Conservation (phyloP, 2,888 invertebrate genomes). For the Meghimatium bilineatum region DNA sequence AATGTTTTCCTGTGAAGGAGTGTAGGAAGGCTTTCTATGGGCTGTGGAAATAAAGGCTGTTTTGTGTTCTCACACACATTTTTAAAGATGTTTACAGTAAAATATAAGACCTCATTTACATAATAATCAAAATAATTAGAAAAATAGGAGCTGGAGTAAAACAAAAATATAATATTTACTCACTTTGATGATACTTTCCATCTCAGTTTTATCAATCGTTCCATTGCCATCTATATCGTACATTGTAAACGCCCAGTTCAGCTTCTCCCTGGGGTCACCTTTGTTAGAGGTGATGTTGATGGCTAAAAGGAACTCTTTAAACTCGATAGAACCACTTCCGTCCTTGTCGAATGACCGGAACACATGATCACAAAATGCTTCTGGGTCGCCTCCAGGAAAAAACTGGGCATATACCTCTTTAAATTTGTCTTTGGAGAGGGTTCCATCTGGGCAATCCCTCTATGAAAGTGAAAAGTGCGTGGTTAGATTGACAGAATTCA, state of each 20-base stretch:
- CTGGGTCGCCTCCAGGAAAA: conserved; percentile 97
- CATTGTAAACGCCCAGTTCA: conserved; percentile 78
- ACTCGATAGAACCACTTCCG: conserved; percentile 77
- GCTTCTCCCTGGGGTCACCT: conserved; percentile 76
- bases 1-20: no score
- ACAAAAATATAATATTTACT: no score
- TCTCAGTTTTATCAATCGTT: conserved; percentile 76
- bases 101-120: no score
- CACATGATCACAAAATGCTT: conserved; percentile 98
- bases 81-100: no score
- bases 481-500: background rate
- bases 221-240: conserved; percentile 78
- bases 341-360: conserved; percentile 93
- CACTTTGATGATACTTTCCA: conserved; percentile 77
- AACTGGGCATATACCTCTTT: conserved; percentile 99
- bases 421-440: conserved; percentile 96
- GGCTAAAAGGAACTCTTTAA: conserved; percentile 77
- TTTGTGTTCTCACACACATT: no score
- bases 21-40: no score
- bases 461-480: conserved; percentile 77
- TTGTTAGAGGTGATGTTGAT: conserved; percentile 77
- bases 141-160: no score
- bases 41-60: no score
- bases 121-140: no score
- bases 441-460: conserved; percentile 98